These are phyloP conservation scores for Xenentodon cancila DNA, from an alignment of 2,797 vertebrate species.

Conservation along the genomic window DNA sequence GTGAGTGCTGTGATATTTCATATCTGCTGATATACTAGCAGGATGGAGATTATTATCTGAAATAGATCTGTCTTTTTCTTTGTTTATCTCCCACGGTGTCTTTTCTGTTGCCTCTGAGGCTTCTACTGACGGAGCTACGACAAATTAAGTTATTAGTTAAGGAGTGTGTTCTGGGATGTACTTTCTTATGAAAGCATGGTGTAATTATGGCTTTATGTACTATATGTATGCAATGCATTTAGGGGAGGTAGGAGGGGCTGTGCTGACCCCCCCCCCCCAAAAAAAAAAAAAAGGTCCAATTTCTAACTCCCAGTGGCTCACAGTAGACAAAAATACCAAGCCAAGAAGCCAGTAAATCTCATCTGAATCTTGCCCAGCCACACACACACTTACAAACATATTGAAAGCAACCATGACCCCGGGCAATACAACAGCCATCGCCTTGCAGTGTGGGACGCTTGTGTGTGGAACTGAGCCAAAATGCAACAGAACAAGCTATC, in stretches of 20 bases:
- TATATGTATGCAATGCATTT: background rate
- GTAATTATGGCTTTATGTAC: no score
- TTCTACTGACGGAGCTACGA: conserved; percentile 51
- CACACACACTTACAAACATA: conserved; percentile 32
- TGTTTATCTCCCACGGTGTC: conserved; percentile 16
- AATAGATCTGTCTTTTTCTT: conserved; percentile 59
- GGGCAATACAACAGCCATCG: conserved; percentile 59
- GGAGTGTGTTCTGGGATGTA: conserved; percentile 12
- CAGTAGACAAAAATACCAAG: conserved; percentile 44
- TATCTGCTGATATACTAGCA: conserved; percentile 56
- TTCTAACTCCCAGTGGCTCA: conserved; percentile 43
- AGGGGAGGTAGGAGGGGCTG: background rate
- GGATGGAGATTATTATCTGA: conserved; percentile 2
- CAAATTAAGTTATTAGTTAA: conserved; percentile 47
- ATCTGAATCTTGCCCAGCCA: conserved; percentile 47
- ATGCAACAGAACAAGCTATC: conserved; percentile 53
- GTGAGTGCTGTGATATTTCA: no score
- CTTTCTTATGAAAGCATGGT: no score
- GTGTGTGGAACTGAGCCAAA: conserved; percentile 56
- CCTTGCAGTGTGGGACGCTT: conserved; percentile 42
- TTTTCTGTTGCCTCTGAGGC: conserved; percentile 39
- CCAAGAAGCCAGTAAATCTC: conserved; percentile 50
- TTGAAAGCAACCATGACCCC: conserved; percentile 40
- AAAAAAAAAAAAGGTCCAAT: conserved; percentile 27
- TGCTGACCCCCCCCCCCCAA: conserved; percentile 39